Evolutionary conservation across 2,113 vertebrate species (phyloP), one percentile per base, ranked within the genome.

Genomic region (Phoenicopterus ruber): DNA sequence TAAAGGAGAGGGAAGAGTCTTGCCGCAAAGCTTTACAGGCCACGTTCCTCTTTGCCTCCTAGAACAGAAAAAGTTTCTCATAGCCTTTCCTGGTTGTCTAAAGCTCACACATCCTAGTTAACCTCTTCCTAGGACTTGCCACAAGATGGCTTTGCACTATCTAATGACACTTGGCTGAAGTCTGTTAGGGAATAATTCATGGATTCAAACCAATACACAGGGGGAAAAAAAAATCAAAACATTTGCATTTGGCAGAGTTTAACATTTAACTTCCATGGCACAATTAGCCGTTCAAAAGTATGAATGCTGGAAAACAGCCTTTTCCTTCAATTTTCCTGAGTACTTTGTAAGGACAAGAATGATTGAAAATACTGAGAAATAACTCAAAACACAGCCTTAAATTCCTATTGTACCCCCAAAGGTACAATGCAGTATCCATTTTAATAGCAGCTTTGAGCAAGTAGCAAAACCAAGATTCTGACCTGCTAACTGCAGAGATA

Each of bases 401-500:
- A 81, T 55, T 57, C 49, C n/a, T 38, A 14, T 19, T 44, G 66
- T 65, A 78, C 15, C 32, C 54, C 25, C 61, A 66, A 34, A 70
- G 31, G 46, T 40, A 87, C 50, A 42, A 58, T 0, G 1, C 36
- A 49, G 10, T 18, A 46, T 4, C 26, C 2, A 0, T 63, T 89
- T 76, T 29, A 72, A 82, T 50, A 78, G 55, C 66, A 86, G 83
- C 69, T 90, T 40, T 34, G 28, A 94, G 38, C 62, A 76, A 85
- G 63, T 26, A 61, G 63, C 71, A 84, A 81, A 78, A 34, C 0
- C 32, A 84, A 84, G 66, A 70, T 36, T 86, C 81, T 88, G 49
- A 72, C 40, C 57, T 71, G 59, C 61, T 57, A 74, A 52, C 38
- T 71, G 40, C 78, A 69, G 54, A 83, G 71, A 71, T 18, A 79